Percentiles rank a stretch among this genome's conserved stretches.
Evolutionary conservation across 2,888 invertebrate genomes (phyloP).

Genomic region (Hetaerina titia): DNA sequence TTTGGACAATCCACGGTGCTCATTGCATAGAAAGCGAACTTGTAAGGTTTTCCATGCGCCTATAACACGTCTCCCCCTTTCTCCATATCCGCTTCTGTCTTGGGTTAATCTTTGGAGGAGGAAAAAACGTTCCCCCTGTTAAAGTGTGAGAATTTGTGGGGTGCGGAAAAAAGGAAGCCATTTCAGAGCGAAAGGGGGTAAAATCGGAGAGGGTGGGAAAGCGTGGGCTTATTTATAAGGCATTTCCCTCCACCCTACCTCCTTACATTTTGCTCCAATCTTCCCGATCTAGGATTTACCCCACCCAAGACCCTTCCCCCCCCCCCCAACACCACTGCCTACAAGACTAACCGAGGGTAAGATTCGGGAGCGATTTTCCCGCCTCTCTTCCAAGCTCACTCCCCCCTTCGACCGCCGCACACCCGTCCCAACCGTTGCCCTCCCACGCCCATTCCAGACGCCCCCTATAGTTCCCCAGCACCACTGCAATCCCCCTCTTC

Average conservation of each 20-base stretch:
- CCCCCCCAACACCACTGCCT: background rate
- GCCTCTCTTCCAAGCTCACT: background rate
- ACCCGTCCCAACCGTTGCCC: background rate
- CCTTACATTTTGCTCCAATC: slow-evolving; percentile 31
- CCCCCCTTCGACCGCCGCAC: background rate
- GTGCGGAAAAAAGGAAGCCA: slow-evolving; percentile 35
- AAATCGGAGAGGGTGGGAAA: background rate
- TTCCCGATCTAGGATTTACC: slow-evolving; percentile 19
- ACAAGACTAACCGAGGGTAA: background rate
- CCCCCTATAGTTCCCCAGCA: background rate
- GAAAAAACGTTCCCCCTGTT: slow-evolving; percentile 7
- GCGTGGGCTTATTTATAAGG: slow-evolving; percentile 1
- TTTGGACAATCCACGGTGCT: background rate
- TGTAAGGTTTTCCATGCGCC: background rate
- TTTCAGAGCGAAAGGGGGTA: background rate
- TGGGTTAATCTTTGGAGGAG: background rate
- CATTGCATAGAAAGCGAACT: background rate
- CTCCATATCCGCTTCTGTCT: background rate
- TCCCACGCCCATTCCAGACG: background rate
- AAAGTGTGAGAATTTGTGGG: slow-evolving; percentile 28
- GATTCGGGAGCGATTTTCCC: slow-evolving; percentile 30
- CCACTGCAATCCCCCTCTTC: background rate
- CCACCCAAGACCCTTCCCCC: background rate
- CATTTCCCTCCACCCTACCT: background rate
- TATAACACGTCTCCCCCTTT: background rate